Percentiles rank a stretch among this genome's conserved stretches.
phyloP scores from a whole-genome alignment of 2,888 invertebrate genomes.

The Ectobius pallidus region DNA sequence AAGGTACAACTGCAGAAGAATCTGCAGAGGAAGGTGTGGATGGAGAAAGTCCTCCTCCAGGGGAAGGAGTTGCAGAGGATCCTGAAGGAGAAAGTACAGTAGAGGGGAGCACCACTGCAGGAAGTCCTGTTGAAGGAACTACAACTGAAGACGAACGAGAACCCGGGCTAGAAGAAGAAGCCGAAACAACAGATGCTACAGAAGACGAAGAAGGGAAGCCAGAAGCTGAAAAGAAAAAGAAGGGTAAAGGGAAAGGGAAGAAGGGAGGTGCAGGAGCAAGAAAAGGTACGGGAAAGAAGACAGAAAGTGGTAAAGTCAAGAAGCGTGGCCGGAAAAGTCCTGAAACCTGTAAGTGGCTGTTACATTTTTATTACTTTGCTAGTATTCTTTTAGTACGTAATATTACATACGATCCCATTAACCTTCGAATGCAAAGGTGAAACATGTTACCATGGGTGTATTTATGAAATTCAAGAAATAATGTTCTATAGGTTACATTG shows the following conservation, averaged over 20 bases:
- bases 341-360: constrained; percentile 40
- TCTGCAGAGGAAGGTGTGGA: constrained; percentile 25
- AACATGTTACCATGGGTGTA: neutral
- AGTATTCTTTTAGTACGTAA: neutral
- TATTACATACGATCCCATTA: neutral
- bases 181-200: constrained; percentile 43
- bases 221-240: constrained; percentile 31
- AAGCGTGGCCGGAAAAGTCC: constrained; percentile 44
- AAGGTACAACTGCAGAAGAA: constrained; percentile 11
- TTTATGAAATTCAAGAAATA: neutral
- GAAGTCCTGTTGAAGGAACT: constrained; percentile 30
- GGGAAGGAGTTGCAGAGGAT: constrained; percentile 15
- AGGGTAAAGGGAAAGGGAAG: constrained; percentile 35
- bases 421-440: neutral
- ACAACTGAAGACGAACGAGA: constrained; percentile 46
- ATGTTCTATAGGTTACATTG: neutral
- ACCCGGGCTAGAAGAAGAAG: constrained; percentile 35
- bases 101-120: constrained; percentile 3
- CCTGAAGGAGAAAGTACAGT: constrained; percentile 2
- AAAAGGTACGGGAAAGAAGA: constrained; percentile 37
- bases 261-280: constrained; percentile 11
- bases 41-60: constrained; percentile 47
- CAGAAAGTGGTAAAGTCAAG: constrained; percentile 32
- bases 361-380: neutral
- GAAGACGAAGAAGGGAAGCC: constrained; percentile 44